Evolutionary conservation across 2,888 invertebrate species (phyloP).

Genomic region (Plebejus anna): DNA sequence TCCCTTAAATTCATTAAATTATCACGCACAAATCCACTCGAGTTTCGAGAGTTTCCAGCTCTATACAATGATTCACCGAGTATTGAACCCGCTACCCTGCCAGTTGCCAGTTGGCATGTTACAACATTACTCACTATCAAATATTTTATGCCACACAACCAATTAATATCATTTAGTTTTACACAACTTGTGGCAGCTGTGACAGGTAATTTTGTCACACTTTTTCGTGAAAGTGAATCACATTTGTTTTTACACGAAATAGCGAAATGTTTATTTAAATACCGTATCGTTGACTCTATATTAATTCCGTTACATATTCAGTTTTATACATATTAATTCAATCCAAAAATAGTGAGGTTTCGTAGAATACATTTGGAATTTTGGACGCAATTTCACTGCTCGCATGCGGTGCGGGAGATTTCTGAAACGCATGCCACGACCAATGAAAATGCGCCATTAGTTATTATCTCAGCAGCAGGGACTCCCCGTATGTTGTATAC

Average conservation of each 20-base stretch:
- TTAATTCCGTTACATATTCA: not conserved
- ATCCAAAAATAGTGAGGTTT: no score
- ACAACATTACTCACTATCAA: conserved; percentile 33
- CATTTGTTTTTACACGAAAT: not conserved
- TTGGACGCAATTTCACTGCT: no score
- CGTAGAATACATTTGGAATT: no score
- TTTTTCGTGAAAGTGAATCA: conserved; percentile 4
- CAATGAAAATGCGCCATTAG: no score
- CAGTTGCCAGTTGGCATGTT: conserved; percentile 49
- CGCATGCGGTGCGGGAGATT: no score
- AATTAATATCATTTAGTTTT: conserved; percentile 3
- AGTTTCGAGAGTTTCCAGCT: not conserved
- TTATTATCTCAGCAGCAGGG: no score
- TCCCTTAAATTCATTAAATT: conserved; percentile 12
- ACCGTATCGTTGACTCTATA: not conserved
- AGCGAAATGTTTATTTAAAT: no score
- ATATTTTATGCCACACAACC: conserved; percentile 8
- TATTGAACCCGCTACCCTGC: conserved; percentile 45
- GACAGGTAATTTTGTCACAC: conserved; percentile 15
- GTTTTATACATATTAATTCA: not conserved
- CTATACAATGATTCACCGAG: conserved; percentile 41
- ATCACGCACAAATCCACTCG: conserved; percentile 17
- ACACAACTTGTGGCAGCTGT: not conserved
- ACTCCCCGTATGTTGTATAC: no score
- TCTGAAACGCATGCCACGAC: no score